Base-by-base conservation (phyloP, 53 echinoderm and acorn worm species). In the Arbacia lixula region DNA sequence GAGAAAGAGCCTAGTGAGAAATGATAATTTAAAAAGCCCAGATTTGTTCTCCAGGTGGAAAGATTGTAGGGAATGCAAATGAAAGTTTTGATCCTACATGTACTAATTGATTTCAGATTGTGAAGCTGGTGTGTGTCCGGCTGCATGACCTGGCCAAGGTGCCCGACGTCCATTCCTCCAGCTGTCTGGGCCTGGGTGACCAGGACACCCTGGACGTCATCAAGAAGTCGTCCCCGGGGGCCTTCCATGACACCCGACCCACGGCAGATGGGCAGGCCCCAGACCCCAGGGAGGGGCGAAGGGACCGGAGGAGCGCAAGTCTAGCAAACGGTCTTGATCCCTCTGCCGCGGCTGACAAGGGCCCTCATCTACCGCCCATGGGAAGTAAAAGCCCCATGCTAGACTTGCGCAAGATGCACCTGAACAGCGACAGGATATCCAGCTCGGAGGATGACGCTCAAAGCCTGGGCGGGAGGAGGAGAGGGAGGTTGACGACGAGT, bases 391-490 rank as follows among this genome's bases (percentile, higher is more conserved):
- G 86, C 30, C 89, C 86, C 16, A 57, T 68, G 38, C 58, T 88
- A n/a, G 91, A 85, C 83, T 60, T 51, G 31, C 30, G 92, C 4
- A 83, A 68, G 37, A 57, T 83, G 38, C 63, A 53, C 14, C 9
- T 68, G 42, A 62, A 61, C 50, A 27, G 24, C 17, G 11, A 29
- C 27, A 67, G 65, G 0, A 66, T 81, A n/a, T 85, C 89, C 3
- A 83, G 87, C 30, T 92, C 92, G 0, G 92, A 92, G 19, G 92
- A 92, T 22, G 92, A 92, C 29, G 60, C n/a, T n/a, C n/a, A n/a
- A n/a, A n/a, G n/a, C n/a, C n/a, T n/a, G n/a, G 4, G 14, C 54
- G 12, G 69, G 53, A 9, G 58, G 33, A 28, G 56, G 27, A 19
- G 51, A 64, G 29, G 43, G 50, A 74, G 63, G n/a, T 42, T 69